Evolutionary conservation across 1,140 invertebrate species (phyloP), one percentile per base, ranked within the genome.

Genomic region (Aphis gossypii): DNA sequence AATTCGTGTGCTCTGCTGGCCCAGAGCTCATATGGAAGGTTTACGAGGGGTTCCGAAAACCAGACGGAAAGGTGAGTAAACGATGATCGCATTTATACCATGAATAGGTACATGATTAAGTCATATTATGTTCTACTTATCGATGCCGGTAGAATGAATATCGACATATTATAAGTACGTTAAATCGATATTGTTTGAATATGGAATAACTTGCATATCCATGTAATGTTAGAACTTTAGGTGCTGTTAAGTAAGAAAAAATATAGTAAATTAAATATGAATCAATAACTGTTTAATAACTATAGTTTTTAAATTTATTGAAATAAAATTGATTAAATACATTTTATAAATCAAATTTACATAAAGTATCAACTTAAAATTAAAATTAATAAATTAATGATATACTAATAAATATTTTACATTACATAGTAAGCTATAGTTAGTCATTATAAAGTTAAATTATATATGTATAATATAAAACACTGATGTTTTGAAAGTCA

Each of bases 1-100:
- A 98, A 94, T 97, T 98, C 95, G 96, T 97, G 87, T 98, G 97
- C 41, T 98, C 97, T 92, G 98, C 98, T 38, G 99, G 99, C 0
- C 98, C 98, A 0, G 98, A 99, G 95, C 96, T 98, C 94, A 97
- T 98, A 18, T 99, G 99, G 99, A 97, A 97, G 94, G 98, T 99
- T 93, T 97, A 98, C 95, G 98, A 99, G 94, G 98, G 97, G 1
- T 97, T 97, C 94, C 95, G 98, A 93, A 98, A 98, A 95, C 97
- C 97, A 88, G 98, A 99, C 94, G 97, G 97, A 94, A 98, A 98
- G 97, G 98, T 99, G 95, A 96, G 96, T 95, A 1, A 38, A 38
- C n/a, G 11, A 6, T 20, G 35, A 14, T 84, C n/a, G 3, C 8
- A 35, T 82, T 1, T 46, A 3, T 44, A 84, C 21, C 9, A 3